phyloP scores from a whole-genome alignment of 2,888 invertebrate species.

The Minunthozetes semirufus region DNA sequence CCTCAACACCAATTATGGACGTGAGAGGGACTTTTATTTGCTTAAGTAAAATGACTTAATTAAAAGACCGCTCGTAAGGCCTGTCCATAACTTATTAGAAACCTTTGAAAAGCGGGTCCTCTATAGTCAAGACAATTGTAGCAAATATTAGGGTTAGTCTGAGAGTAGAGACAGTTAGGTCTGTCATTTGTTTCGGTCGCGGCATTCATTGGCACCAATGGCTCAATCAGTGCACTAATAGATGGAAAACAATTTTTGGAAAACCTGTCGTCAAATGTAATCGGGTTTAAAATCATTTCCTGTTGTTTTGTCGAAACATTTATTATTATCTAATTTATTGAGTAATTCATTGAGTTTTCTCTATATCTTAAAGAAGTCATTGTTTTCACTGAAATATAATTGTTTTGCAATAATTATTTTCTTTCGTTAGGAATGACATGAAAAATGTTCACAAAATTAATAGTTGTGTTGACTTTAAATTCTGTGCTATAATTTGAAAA shows the following conservation, averaged over 20 bases:
- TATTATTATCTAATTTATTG: conserved; percentile 3
- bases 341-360: background rate
- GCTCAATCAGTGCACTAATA: too few relatives aligned
- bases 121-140: background rate
- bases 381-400: background rate
- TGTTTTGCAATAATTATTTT: conserved; percentile 14
- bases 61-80: background rate
- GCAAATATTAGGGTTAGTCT: background rate
- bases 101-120: too few relatives aligned
- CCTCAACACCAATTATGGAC: background rate
- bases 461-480: conserved; percentile 24
- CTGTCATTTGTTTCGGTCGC: too few relatives aligned
- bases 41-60: conserved; percentile 30
- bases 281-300: conserved; percentile 6
- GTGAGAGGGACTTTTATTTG: conserved; percentile 15
- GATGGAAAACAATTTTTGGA: background rate
- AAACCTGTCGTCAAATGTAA: background rate
- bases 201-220: too few relatives aligned
- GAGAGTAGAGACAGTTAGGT: too few relatives aligned
- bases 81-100: background rate
- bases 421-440: conserved; percentile 6
- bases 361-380: background rate
- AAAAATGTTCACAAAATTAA: conserved; percentile 26
- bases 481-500: background rate
- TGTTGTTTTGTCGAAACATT: background rate